Evolutionary conservation across 2,888 invertebrate species (phyloP).

Genomic region (Odontothrips loti): DNA sequence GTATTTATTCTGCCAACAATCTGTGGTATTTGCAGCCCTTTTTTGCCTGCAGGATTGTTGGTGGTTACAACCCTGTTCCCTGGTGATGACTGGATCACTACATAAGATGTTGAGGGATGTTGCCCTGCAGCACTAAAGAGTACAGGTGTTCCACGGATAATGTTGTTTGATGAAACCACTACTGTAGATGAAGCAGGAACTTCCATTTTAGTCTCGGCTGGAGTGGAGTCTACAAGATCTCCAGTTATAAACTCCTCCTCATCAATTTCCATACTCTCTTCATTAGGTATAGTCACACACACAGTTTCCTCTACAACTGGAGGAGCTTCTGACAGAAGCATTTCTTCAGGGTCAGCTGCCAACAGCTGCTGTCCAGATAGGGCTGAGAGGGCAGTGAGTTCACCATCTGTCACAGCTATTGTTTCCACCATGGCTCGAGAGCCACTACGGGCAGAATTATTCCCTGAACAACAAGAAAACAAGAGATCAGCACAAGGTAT

Average conservation of each 20-base stretch:
- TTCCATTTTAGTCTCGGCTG: neutral
- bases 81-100: conserved; percentile 1
- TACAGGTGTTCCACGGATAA: neutral
- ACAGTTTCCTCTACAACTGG: neutral
- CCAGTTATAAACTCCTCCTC: neutral
- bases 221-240: neutral
- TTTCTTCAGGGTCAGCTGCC: neutral
- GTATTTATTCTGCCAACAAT: neutral
- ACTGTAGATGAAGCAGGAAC: neutral
- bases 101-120: neutral
- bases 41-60: neutral
- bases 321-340: neutral
- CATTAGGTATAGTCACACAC: neutral
- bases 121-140: neutral
- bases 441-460: conserved; percentile 4
- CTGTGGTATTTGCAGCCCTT: neutral
- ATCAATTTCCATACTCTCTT: neutral
- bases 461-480: neutral
- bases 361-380: conserved; percentile 2
- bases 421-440: conserved; percentile 21
- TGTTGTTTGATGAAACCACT: neutral
- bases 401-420: neutral
- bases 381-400: neutral
- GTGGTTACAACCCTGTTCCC: neutral
- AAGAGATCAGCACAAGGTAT: neutral